Percentiles rank a stretch among this genome's conserved stretches.
Evolutionary conservation across 2,797 vertebrate genomes (phyloP).

Genomic region (Anas bahamensis): DNA sequence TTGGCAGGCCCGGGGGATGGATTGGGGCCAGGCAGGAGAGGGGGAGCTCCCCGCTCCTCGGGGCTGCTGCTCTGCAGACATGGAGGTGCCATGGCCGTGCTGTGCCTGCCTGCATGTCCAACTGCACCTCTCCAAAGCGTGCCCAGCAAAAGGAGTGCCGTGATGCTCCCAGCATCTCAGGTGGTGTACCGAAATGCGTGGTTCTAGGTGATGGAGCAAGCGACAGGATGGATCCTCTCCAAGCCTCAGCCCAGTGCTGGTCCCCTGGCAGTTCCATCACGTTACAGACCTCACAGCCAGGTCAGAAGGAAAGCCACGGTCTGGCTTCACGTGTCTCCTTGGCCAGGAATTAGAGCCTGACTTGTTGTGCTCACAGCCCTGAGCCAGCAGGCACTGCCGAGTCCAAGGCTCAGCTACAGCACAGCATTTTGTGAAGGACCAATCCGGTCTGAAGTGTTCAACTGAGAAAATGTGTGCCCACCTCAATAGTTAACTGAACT

Average conservation of each 20-base stretch:
- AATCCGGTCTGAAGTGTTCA: not conserved
- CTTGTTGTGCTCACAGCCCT: not conserved
- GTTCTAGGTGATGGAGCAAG: not conserved
- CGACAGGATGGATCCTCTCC: not conserved
- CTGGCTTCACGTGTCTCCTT: not conserved
- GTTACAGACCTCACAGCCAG: not conserved
- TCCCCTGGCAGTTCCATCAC: not conserved
- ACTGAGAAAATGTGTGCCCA: not conserved
- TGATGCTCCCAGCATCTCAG: not conserved
- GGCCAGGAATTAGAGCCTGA: not conserved
- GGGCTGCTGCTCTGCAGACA: not conserved
- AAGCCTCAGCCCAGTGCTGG: not conserved
- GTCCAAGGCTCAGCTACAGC: not conserved
- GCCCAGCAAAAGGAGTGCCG: not conserved
- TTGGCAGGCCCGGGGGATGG: not conserved
- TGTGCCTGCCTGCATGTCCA: not conserved
- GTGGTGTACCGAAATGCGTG: not conserved
- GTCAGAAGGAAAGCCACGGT: not conserved
- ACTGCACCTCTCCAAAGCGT: not conserved
- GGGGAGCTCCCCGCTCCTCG: not conserved
- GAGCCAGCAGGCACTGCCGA: not conserved
- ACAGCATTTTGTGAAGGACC: not conserved
- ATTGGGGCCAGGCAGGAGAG: not conserved
- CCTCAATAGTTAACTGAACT: not conserved
- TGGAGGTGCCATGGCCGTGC: not conserved